Evolutionary conservation across 1,140 invertebrate genomes (phyloP).

Genomic region (Caenorhabditis tropicalis): DNA sequence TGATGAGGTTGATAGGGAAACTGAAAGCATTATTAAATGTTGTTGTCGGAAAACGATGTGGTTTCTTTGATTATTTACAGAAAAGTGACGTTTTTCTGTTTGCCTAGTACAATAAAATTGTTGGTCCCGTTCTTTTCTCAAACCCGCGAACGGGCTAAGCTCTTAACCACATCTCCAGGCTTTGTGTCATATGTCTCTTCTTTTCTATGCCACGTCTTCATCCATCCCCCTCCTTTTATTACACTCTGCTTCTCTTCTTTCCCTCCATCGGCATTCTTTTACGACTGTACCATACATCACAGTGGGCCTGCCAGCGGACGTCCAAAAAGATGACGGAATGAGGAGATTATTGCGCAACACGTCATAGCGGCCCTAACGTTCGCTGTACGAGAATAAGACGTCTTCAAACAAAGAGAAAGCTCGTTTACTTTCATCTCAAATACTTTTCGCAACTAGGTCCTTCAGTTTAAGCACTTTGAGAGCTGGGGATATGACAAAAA

Average conservation of each 20-base stretch:
- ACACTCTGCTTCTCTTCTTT: background rate
- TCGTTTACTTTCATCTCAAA: background rate
- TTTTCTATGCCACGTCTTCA: background rate
- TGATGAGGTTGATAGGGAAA: background rate
- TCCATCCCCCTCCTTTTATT: background rate
- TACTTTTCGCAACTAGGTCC: background rate
- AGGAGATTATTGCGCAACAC: conserved; percentile 34
- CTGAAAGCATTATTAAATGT: background rate
- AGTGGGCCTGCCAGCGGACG: background rate
- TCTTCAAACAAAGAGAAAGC: background rate
- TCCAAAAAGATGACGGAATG: conserved; percentile 14
- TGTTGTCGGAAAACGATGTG: too few relatives aligned
- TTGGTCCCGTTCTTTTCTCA: background rate
- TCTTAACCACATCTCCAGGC: conserved; percentile 5
- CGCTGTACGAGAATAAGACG: background rate
- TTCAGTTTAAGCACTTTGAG: too few relatives aligned
- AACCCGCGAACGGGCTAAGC: background rate
- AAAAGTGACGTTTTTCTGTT: background rate
- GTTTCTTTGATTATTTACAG: background rate
- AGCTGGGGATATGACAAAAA: too few relatives aligned
- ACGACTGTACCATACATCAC: conserved; percentile 26
- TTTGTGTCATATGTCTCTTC: background rate
- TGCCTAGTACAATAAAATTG: background rate
- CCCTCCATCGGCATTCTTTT: conserved; percentile 24
- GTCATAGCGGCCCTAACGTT: conserved; percentile 12